Percentiles rank a stretch among this genome's conserved stretches.
phyloP scores from a whole-genome alignment of 2,797 vertebrate genomes.

The Sebastolobus alascanus region DNA sequence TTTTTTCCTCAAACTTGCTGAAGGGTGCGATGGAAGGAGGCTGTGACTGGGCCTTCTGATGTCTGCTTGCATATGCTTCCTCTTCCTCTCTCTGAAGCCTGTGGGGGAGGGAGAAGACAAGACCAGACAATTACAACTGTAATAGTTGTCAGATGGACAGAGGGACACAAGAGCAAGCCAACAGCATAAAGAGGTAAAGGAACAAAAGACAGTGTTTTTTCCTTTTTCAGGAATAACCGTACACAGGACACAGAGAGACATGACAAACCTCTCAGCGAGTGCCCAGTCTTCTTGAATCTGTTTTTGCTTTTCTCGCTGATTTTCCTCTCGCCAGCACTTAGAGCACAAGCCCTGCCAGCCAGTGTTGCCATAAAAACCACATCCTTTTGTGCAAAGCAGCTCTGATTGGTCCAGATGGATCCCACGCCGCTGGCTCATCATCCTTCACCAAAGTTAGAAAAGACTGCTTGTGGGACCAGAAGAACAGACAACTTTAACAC shows the following conservation, averaged over 20 bases:
- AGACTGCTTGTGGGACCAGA: not conserved
- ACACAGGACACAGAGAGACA: not conserved
- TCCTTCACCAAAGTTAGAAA: slow-evolving; percentile 68
- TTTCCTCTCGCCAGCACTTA: slow-evolving; percentile 96
- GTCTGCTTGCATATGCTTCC: slow-evolving; percentile 91
- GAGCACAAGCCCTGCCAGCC: slow-evolving; percentile 97
- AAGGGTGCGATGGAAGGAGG: slow-evolving; percentile 87
- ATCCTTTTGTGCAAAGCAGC: slow-evolving; percentile 96
- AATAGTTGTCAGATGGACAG: not conserved
- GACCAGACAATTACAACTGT: not conserved
- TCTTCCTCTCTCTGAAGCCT: slow-evolving; percentile 96
- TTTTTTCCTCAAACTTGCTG: slow-evolving; percentile 95
- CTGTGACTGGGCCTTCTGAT: slow-evolving; percentile 87
- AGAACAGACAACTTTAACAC: slow-evolving; percentile 3
- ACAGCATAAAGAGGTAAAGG: not conserved
- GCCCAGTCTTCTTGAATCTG: slow-evolving; percentile 98
- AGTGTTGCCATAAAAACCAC: slow-evolving; percentile 95
- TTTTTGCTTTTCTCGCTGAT: slow-evolving; percentile 90
- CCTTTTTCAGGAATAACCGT: not conserved
- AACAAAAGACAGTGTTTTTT: not conserved
- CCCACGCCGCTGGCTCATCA: slow-evolving; percentile 93
- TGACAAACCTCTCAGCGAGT: slow-evolving; percentile 92
- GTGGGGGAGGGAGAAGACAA: slow-evolving; percentile 25
- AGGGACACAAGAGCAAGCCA: not conserved
- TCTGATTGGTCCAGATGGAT: slow-evolving; percentile 97